Base-by-base conservation (phyloP, 2,888 invertebrate genomes). In the Theristus sp. region DNA sequence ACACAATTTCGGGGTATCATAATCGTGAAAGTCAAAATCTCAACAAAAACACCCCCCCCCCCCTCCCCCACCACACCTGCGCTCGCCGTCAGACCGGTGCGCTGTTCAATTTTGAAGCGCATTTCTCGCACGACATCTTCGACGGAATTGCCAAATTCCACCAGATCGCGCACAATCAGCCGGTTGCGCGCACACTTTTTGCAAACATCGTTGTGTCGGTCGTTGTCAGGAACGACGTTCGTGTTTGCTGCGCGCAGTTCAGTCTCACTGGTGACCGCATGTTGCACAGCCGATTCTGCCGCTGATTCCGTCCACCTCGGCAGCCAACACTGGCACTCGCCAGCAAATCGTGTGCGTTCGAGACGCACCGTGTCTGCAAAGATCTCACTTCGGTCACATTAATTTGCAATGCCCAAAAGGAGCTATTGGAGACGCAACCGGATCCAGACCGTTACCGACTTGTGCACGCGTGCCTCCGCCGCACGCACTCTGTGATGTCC, bases 21-120 rank as follows among this genome's bases (percentile, higher is more conserved):
- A n/a, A n/a, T n/a, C n/a, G n/a, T n/a, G n/a, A n/a, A n/a, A n/a
- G n/a, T n/a, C n/a, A n/a, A n/a, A n/a, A n/a, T n/a, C n/a, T n/a
- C n/a, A n/a, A n/a, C n/a, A n/a, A n/a, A n/a, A n/a, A n/a, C 10
- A 56, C 55, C 6, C 38, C 6, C 6, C 17, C 10, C 38, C 38
- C 38, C 38, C 38, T 17, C 6, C 10, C 17, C 38, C 17, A 38
- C 38, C 17, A 17, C 38, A 78, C 81, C 81, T 64, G 81, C 82
- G 75, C 80, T 80, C 24, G 80, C 79, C 13, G 81, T 82, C 1
- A 82, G 71, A 49, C 75, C 70, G 0, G 81, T 82, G 56, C 68
- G 70, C 63, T 75, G 75, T 57, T 76, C 75, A 30, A 82, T 80
- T 61, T 77, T 73, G 55, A 72, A 70, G 55, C 82, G 69, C 65